These are phyloP conservation scores for Paragorgia papillata DNA, from an alignment of 92 coral and sea anemone genomes.

Conservation along the genomic window DNA sequence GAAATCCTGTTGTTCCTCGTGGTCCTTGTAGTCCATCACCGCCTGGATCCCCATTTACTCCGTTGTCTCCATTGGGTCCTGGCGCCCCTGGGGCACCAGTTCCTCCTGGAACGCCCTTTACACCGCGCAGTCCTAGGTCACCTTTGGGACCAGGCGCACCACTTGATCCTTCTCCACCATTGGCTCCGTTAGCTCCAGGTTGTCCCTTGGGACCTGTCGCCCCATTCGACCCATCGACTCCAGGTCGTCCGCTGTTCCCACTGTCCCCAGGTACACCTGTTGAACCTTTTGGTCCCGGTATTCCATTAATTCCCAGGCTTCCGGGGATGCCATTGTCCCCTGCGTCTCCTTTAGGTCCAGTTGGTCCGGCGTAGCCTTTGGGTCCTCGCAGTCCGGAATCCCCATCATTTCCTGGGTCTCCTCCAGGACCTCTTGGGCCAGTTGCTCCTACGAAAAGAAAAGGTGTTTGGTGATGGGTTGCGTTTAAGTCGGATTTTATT, in stretches of 20 bases:
- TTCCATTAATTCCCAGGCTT: background rate
- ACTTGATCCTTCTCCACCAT: background rate
- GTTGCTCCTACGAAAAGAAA: background rate
- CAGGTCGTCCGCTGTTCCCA: background rate
- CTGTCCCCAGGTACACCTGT: slow-evolving; percentile 3
- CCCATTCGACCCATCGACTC: background rate
- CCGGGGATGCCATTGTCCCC: background rate
- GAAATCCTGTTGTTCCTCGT: background rate
- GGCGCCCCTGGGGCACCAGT: background rate
- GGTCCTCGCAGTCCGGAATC: background rate
- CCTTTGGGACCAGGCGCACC: slow-evolving; percentile 8
- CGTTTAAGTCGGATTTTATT: too few relatives aligned
- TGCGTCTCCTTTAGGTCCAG: background rate
- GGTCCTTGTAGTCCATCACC: background rate
- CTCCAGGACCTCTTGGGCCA: background rate
- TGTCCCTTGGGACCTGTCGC: slow-evolving; percentile 24
- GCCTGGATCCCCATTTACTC: background rate
- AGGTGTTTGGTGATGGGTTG: too few relatives aligned
- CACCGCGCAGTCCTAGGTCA: background rate
- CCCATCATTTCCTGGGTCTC: slow-evolving; percentile 1
- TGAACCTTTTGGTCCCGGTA: background rate
- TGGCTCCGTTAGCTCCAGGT: background rate
- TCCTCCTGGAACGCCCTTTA: background rate
- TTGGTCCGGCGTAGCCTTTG: background rate
- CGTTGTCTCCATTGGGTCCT: background rate